These are phyloP conservation scores for Lepeophtheirus nordmannii DNA, from an alignment of 2,888 invertebrate species.

Conservation along the genomic window DNA sequence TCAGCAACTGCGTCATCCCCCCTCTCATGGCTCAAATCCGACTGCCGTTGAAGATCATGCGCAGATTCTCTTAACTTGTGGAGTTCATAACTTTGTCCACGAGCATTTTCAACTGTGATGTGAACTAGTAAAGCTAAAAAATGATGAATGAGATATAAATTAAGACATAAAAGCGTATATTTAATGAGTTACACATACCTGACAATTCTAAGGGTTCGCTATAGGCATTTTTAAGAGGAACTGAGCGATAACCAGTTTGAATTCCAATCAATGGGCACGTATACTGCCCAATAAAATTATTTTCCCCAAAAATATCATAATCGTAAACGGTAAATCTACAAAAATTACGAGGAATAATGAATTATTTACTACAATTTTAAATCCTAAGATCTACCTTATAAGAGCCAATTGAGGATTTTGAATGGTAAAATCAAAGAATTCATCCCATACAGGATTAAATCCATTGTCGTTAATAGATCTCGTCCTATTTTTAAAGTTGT, in stretches of 20 bases:
- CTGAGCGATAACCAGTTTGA: slow-evolving; percentile 72
- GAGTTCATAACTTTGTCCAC: not conserved
- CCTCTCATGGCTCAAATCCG: not conserved
- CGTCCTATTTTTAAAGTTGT: slow-evolving; percentile 42
- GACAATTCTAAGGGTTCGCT: slow-evolving; percentile 76
- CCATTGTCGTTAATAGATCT: slow-evolving; percentile 58
- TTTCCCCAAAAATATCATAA: slow-evolving; percentile 93
- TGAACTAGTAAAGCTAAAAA: not conserved
- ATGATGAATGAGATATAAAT: not conserved
- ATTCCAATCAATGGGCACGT: slow-evolving; percentile 67
- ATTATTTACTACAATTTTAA: no score
- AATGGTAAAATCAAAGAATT: slow-evolving; percentile 64
- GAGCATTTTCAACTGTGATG: not conserved
- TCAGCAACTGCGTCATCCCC: not conserved
- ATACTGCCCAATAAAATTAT: slow-evolving; percentile 89
- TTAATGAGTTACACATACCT: not conserved
- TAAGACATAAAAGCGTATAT: no score
- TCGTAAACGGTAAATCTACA: slow-evolving; percentile 75
- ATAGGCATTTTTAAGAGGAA: slow-evolving; percentile 71
- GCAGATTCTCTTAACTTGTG: not conserved
- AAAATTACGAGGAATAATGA: not conserved
- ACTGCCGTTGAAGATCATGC: not conserved
- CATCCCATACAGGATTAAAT: slow-evolving; percentile 82
- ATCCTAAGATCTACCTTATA: slow-evolving; percentile 28
- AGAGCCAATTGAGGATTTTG: slow-evolving; percentile 66